These are phyloP conservation scores for Dipodomys stephensi DNA, from an alignment of 2,113 vertebrate species.

Conservation along the genomic window DNA sequence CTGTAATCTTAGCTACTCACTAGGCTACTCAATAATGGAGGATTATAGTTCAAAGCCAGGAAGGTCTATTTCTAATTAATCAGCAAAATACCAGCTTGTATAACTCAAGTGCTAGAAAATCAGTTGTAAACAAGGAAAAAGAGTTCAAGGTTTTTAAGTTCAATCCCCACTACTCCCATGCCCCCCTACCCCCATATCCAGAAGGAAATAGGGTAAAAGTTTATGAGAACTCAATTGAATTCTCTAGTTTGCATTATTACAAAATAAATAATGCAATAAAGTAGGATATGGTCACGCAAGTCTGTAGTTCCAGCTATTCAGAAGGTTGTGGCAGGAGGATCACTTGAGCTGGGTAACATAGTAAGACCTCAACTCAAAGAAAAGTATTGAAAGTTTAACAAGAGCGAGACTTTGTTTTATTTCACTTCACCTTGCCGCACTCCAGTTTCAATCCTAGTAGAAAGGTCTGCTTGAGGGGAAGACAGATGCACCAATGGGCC, in stretches of 20 bases:
- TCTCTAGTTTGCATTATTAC: neutral
- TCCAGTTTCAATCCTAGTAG: constrained; percentile 96
- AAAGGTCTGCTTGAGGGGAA: constrained; percentile 89
- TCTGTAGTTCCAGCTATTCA: neutral
- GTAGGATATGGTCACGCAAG: too few species aligned
- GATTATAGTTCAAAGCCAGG: too few species aligned
- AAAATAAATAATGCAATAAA: neutral
- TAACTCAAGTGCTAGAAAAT: too few species aligned
- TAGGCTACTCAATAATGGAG: too few species aligned
- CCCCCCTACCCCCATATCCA: too few species aligned
- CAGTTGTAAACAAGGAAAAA: too few species aligned
- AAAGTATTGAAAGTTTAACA: neutral
- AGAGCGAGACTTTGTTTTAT: neutral
- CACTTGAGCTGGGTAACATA: neutral
- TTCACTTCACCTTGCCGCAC: constrained; percentile 93
- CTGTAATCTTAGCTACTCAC: too few species aligned
- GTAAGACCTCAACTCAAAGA: neutral
- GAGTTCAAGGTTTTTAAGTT: too few species aligned
- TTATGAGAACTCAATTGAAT: constrained; percentile 23
- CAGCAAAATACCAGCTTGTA: too few species aligned
- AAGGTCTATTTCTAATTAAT: too few species aligned
- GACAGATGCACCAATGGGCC: constrained; percentile 95
- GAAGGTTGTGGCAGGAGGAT: neutral
- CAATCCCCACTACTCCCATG: too few species aligned
- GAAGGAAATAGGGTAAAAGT: neutral